Evolutionary conservation across 2,797 vertebrate species (phyloP).

Genomic region (Sebastes steindachneri): DNA sequence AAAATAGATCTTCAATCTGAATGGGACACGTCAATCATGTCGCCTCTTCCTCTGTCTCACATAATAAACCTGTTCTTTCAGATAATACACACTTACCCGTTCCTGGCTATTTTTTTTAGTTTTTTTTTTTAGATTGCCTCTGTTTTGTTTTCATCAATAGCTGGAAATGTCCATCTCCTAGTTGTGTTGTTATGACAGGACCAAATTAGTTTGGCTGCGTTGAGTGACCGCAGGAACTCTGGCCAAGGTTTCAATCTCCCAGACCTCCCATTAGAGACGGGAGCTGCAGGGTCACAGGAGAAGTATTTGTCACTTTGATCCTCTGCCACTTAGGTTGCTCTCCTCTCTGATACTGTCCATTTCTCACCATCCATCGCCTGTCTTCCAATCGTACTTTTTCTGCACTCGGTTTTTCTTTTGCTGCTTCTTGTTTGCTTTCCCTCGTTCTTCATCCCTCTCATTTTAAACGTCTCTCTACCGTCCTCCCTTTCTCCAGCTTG

Average conservation of each 20-base stretch:
- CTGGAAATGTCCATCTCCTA: constrained; percentile 40
- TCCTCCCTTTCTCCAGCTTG: not conserved
- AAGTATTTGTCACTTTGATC: constrained; percentile 76
- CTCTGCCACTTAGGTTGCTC: constrained; percentile 61
- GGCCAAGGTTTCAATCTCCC: constrained; percentile 66
- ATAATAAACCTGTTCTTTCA: not conserved
- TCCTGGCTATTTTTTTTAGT: not conserved
- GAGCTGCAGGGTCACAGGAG: constrained; percentile 60
- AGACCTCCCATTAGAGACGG: constrained; percentile 61
- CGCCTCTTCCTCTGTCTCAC: not conserved
- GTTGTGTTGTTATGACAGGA: constrained; percentile 69
- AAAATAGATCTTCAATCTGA: constrained; percentile 31
- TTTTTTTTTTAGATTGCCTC: constrained; percentile 1
- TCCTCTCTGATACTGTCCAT: constrained; percentile 21
- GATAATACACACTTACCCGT: constrained; percentile 9
- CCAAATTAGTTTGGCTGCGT: constrained; percentile 67
- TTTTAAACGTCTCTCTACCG: not conserved
- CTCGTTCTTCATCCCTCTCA: constrained; percentile 25
- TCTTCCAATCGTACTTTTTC: constrained; percentile 15
- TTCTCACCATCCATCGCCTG: constrained; percentile 14
- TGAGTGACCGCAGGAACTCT: constrained; percentile 66
- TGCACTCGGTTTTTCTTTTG: constrained; percentile 8
- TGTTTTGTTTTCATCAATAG: constrained; percentile 11
- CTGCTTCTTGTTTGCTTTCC: constrained; percentile 3
- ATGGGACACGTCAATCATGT: constrained; percentile 37